Base-by-base conservation (phyloP, 2,888 invertebrate genomes). In the Drosophila borealis region DNA sequence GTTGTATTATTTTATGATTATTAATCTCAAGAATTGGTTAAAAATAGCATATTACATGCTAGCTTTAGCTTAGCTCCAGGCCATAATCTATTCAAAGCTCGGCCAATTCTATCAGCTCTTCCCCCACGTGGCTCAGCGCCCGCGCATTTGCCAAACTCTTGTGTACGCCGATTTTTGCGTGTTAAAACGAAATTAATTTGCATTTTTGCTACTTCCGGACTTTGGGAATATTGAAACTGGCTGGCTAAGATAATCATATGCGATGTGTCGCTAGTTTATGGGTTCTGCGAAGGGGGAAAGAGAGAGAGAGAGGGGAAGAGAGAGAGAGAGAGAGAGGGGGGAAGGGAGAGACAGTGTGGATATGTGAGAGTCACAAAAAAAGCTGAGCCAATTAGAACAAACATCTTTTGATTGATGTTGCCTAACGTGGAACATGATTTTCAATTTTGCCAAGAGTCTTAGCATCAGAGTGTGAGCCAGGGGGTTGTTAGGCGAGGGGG, bases 341-440 rank as follows among this genome's bases (percentile, higher is more conserved):
- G 11, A 11, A 29, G 4, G n/a, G 9, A 21, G 21, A 13, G 17
- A 17, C 17, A 17, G 17, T 17, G 17, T 17, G 17, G 17, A 17
- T 37, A 21, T 61, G 41, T 25, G 62, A 37, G 33, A 63, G 42
- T 50, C 19, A 39, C 19, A 14, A 41, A 37, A 34, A 34, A 61
- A 65, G 51, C 60, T 62, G 61, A 65, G 78, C 79, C 76, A 77
- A 77, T 77, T 77, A 77, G 76, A 77, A 78, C 65, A 68, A 65
- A 65, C 72, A 77, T 64, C 59, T 59, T 71, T 71, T 71, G 77
- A 76, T 76, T 76, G 75, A 71, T 79, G 77, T 70, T 60, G 59
- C 64, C 44, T 48, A 64, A 51, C 64, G 60, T 78, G 61, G 55
- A 76, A 79, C 71, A 77, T 78, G 79, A 77, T 74, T 78, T 75